Percentiles rank a stretch among this genome's conserved stretches.
phyloP scores from a whole-genome alignment of 2,888 invertebrate genomes.

The Hydropsyche betteni region DNA sequence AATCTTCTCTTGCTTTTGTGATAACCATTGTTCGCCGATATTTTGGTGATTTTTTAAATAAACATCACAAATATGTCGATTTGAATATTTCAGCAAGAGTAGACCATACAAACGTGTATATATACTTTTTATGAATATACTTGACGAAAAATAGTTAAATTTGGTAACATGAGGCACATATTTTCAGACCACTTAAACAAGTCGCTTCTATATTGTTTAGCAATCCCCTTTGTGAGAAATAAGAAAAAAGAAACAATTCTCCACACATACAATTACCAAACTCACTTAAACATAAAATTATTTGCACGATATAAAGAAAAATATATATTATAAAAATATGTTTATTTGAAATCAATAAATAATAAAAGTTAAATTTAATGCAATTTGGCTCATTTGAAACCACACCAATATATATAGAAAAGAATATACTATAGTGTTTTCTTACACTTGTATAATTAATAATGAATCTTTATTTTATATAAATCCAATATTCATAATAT shows the following conservation, averaged over 20 bases:
- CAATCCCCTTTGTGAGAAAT: background rate
- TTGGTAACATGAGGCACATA: constrained; percentile 52
- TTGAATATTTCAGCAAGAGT: no score
- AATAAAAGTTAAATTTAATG: background rate
- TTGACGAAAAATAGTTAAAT: constrained; percentile 34
- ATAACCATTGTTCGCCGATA: no score
- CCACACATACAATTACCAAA: constrained; percentile 3
- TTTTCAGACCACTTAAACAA: constrained; percentile 49
- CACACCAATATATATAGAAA: background rate
- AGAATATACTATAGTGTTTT: constrained; percentile 13
- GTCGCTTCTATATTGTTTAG: constrained; percentile 25
- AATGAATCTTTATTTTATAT: background rate
- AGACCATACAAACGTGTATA: background rate
- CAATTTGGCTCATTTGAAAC: background rate
- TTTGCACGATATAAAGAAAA: constrained; percentile 1
- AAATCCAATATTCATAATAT: background rate
- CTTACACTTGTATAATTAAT: constrained; percentile 6
- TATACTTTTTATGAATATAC: constrained; percentile 6
- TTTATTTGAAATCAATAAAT: constrained; percentile 7
- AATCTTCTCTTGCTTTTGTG: background rate
- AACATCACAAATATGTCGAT: no score
- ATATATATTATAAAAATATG: constrained; percentile 22
- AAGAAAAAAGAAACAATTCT: background rate
- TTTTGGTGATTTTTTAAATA: no score
- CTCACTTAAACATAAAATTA: background rate